Percentiles rank a stretch among this genome's conserved stretches.
Evolutionary conservation across 2,113 vertebrate genomes (phyloP).

Genomic region (Xyrauchen texanus): DNA sequence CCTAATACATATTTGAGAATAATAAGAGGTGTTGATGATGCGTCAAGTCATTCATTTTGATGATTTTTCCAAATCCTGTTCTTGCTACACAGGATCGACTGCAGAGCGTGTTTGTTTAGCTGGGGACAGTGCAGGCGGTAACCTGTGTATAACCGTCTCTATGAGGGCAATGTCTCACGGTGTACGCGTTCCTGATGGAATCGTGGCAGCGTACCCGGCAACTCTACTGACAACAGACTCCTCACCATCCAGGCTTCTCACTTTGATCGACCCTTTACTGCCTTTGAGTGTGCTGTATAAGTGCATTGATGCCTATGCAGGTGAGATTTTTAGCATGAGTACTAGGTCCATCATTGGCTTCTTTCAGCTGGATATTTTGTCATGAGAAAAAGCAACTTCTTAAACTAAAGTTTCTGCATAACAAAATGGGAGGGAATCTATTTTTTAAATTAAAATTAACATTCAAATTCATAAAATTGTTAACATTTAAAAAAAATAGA

Average conservation of each 20-base stretch:
- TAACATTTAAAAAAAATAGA: no score
- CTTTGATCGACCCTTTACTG: conserved; percentile 85
- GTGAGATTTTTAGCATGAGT: conserved; percentile 61
- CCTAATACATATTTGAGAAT: no score
- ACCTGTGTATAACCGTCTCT: conserved; percentile 86
- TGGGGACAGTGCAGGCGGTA: conserved; percentile 89
- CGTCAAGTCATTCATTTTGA: no score
- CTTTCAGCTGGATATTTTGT: neutral
- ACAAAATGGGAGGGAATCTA: no score
- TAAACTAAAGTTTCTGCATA: neutral
- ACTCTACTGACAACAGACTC: conserved; percentile 80
- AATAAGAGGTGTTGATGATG: no score
- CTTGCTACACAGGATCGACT: conserved; percentile 78
- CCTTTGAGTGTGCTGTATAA: conserved; percentile 85
- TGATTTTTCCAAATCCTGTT: neutral
- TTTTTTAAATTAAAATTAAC: no score
- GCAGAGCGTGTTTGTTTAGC: conserved; percentile 84
- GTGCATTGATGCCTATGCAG: conserved; percentile 86
- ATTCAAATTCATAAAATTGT: no score
- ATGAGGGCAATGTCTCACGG: conserved; percentile 81
- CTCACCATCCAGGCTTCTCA: conserved; percentile 87
- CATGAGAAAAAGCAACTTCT: no score
- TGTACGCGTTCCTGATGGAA: conserved; percentile 81
- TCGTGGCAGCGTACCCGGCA: conserved; percentile 87
- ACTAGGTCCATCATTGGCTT: neutral